Percentiles rank a stretch among this genome's conserved stretches.
These are phyloP conservation scores for Habrosyne pyritoides DNA, from an alignment of 2,888 invertebrate genomes.

Conservation along the genomic window DNA sequence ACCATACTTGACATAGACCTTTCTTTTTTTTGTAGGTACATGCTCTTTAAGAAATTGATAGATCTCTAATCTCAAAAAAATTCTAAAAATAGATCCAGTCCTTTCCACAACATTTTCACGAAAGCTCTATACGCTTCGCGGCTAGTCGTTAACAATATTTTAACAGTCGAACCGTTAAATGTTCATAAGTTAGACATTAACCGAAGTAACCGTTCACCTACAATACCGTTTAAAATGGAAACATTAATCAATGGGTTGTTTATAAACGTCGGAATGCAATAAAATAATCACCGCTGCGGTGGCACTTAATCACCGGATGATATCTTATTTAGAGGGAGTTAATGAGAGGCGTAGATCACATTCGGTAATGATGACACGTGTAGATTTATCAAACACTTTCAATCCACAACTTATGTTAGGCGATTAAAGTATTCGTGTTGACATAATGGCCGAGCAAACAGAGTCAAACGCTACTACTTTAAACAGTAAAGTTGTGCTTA, in stretches of 20 bases:
- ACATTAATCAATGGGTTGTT: slow-evolving; percentile 62
- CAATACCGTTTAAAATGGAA: slow-evolving; percentile 53
- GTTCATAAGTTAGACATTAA: slow-evolving; percentile 33
- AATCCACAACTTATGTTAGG: slow-evolving; percentile 72
- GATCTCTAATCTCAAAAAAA: background rate
- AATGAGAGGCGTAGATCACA: slow-evolving; percentile 80
- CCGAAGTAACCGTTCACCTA: slow-evolving; percentile 44
- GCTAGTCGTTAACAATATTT: slow-evolving; percentile 48
- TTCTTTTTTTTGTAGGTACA: too few species aligned
- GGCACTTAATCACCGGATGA: slow-evolving; percentile 72
- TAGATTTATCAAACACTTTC: slow-evolving; percentile 80
- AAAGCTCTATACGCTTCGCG: slow-evolving; percentile 44
- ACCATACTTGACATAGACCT: too few species aligned
- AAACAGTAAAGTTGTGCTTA: slow-evolving; percentile 23
- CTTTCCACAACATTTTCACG: slow-evolving; percentile 17
- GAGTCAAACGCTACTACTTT: slow-evolving; percentile 66
- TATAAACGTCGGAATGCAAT: slow-evolving; percentile 74
- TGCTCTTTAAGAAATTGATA: background rate
- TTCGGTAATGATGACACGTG: slow-evolving; percentile 74
- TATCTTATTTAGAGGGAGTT: slow-evolving; percentile 79
- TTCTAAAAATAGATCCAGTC: background rate
- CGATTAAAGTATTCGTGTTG: slow-evolving; percentile 77
- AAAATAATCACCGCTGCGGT: slow-evolving; percentile 70
- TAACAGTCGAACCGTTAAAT: slow-evolving; percentile 44
- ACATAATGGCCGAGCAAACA: slow-evolving; percentile 74